Evolutionary conservation across 2,113 vertebrate genomes (phyloP).

Genomic region (Neoarius graeffei): DNA sequence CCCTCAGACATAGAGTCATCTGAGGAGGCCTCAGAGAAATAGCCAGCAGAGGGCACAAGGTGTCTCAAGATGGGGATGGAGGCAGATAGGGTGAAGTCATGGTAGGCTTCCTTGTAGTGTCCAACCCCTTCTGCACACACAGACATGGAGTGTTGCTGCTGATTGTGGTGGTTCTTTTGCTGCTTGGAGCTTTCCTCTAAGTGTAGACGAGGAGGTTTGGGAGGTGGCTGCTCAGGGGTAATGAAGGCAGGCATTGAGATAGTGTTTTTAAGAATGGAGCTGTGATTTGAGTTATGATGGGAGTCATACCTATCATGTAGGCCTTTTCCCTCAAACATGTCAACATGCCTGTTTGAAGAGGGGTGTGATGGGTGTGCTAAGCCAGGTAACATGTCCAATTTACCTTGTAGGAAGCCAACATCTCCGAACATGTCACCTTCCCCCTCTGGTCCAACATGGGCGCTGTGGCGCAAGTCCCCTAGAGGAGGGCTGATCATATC

Average conservation of each 20-base stretch:
- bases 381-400: constrained; percentile 74
- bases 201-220: constrained; percentile 80
- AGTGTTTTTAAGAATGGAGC: constrained; percentile 72
- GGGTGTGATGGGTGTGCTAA: constrained; percentile 49
- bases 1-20: constrained; percentile 74
- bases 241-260: constrained; percentile 76
- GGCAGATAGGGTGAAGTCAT: constrained; percentile 66
- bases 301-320: constrained; percentile 57
- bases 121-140: constrained; percentile 59
- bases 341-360: constrained; percentile 56
- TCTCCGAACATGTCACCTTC: constrained; percentile 81
- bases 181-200: constrained; percentile 64
- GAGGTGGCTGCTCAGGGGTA: constrained; percentile 74
- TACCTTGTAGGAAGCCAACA: constrained; percentile 78
- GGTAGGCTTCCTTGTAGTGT: constrained; percentile 56
- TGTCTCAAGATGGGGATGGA: constrained; percentile 56
- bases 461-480: constrained; percentile 80
- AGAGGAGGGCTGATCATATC: constrained; percentile 84
- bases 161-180: constrained; percentile 26
- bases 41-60: constrained; percentile 69
- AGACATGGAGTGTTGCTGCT: constrained; percentile 61
- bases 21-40: constrained; percentile 74
- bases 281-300: constrained; percentile 55
- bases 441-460: constrained; percentile 76
- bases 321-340: constrained; percentile 44